Evolutionary conservation across 1,140 invertebrate genomes (phyloP).

Genomic region (Reticulitermes speratus): DNA sequence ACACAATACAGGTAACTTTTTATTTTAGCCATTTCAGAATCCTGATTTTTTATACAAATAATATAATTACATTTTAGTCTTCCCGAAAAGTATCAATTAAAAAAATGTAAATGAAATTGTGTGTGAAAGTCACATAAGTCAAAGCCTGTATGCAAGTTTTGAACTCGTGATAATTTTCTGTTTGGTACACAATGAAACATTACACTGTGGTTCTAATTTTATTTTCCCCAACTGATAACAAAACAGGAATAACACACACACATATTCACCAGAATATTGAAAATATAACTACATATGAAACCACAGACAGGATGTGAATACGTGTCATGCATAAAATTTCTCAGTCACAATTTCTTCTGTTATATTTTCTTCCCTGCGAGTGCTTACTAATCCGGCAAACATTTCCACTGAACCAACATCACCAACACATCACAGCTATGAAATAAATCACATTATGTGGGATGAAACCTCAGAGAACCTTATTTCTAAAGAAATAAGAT

Average conservation of each 20-base stretch:
- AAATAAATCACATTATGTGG: background rate
- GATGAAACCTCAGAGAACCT: background rate
- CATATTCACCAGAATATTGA: background rate
- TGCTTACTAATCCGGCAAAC: background rate
- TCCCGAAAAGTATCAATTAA: too few species aligned
- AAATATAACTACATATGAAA: background rate
- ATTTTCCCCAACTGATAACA: conserved; percentile 4
- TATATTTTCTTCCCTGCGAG: background rate
- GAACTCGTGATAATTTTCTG: too few species aligned
- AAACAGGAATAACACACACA: background rate
- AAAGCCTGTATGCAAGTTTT: too few species aligned
- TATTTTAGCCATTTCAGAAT: too few species aligned
- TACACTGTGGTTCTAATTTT: background rate
- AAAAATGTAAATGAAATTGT: too few species aligned
- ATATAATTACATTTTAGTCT: too few species aligned
- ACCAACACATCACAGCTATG: background rate
- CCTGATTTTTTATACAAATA: too few species aligned
- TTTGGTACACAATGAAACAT: background rate
- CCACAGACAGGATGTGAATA: background rate
- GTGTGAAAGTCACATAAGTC: too few species aligned
- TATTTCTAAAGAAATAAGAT: background rate
- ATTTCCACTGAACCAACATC: background rate
- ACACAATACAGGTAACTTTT: too few species aligned
- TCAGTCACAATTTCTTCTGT: background rate
- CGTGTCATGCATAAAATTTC: background rate